Base-by-base conservation (phyloP, 2,888 invertebrate genomes). In the Auanema freiburgensis region DNA sequence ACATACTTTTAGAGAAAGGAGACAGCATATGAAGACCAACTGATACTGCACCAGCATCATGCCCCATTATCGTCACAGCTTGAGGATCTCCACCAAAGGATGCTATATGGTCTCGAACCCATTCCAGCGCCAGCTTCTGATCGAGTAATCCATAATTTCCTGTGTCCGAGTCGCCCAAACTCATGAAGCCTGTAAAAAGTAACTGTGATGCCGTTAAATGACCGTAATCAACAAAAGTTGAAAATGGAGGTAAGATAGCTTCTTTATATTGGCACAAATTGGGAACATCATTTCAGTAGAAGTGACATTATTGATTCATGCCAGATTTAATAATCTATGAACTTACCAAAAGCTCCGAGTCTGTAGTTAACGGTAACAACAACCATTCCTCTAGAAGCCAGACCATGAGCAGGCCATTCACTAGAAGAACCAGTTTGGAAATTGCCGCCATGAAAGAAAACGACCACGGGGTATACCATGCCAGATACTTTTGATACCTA, bases 51-150 rank as follows among this genome's bases (percentile, higher is more conserved):
- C 87, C 87, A 42, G 91, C 89, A 25, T 90, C 90, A 84, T 92
- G 91, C 0, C 93, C 93, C 78, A 91, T 87, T 0, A 93, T 84
- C 0, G 92, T 92, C n/a, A 92, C 88, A 69, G 89, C 87, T 50
- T 88, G 87, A 0, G 90, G 89, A 84, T 92, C 90, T 4, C 93
- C 93, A 24, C 91, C 91, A 83, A 93, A 92, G 52, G 88, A 87
- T 50, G 87, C 87, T 57, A 92, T 91, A 83, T 92, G 90, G 76
- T 90, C 89, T 66, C 89, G 88, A 12, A 88, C 84, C 82, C 86
- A 87, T 65, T 85, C 80, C 55, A 87, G 72, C 0, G 85, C 86
- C 23, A 84, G 66, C 2, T 85, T 73, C 64, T 87, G 87, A 72
- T 87, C 87, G 74, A 84, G 84, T 50, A 87, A 77, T 3, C 87